Base-by-base conservation (phyloP, 2,113 vertebrate species). In the Callithrix jacchus region DNA sequence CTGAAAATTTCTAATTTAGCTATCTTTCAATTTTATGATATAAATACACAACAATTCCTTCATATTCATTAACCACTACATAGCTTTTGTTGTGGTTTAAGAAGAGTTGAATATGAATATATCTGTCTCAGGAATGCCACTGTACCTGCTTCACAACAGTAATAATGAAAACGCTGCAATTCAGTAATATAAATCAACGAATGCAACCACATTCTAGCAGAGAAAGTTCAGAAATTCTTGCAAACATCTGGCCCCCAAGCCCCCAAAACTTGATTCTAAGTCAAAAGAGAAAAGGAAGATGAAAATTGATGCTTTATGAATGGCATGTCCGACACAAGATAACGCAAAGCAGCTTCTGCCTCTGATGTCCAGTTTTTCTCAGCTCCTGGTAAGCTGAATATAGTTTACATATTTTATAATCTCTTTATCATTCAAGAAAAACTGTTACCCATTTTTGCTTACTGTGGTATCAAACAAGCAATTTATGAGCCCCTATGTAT, bases 351-450 rank as follows among this genome's bases (percentile, higher is more conserved):
- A 61, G 56, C 23, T 66, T 79, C 61, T 79, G 40, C 23, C 80
- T 90, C 45, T 76, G 35, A 61, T 30, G 84, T 85, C 88, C 45
- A 91, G 49, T 45, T 94, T 91, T 89, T 58, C 80, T 66, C 35
- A 96, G 49, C 45, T 94, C n/a, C 52, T 74, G 18, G 23, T 84
- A 80, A 84, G 10, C 13, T 74, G n/a, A 12, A 54, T 81, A 79
- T 92, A 89, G 47, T 58, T 95, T 54, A 96, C 42, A 70, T 83
- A 91, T 61, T 88, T 79, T 90, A 23, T 18, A 79, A 87, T 25
- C 27, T 88, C 21, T 58, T 96, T 76, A 86, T 27, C 30, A 81
- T 66, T 89, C 37, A 83, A 85, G 77, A 84, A 94, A 96, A 94
- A 68, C 37, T 70, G 49, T 47, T 87, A 87, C 2, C 8, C 6